Conservation (phyloP, 1,140 invertebrate species). For the Drosophila pruinosa region DNA sequence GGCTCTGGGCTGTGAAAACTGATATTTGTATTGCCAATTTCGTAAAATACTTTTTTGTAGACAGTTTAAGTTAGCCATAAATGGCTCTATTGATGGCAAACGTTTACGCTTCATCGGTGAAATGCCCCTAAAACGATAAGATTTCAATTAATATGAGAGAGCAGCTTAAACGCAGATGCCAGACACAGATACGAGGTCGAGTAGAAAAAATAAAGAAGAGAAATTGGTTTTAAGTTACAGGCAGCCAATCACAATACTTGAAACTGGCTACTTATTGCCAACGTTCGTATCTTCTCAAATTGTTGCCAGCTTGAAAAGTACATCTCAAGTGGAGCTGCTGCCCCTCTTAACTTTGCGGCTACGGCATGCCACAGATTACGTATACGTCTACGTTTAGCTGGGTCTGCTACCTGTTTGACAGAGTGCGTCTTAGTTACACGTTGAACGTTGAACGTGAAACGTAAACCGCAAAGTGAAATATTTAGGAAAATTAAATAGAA, state of each 20-base stretch:
- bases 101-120: conserved; percentile 20
- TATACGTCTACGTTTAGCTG: not conserved
- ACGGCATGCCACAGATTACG: conserved; percentile 5
- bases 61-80: conserved; percentile 23
- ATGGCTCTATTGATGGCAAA: conserved; percentile 28
- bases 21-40: conserved; percentile 31
- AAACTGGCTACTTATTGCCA: conserved; percentile 22
- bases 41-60: not conserved
- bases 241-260: conserved; percentile 11
- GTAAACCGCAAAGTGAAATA: conserved; percentile 31
- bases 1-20: conserved; percentile 7
- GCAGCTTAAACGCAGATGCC: conserved; percentile 26
- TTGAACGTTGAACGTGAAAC: too few species aligned
- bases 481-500: conserved; percentile 29
- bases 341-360: not conserved
- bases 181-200: conserved; percentile 3
- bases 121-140: conserved; percentile 44
- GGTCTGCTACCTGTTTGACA: not conserved
- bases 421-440: conserved; percentile 24
- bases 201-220: conserved; percentile 1
- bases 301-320: conserved; percentile 21
- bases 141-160: conserved; percentile 55
- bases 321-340: conserved; percentile 6
- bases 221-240: conserved; percentile 32
- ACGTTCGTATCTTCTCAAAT: conserved; percentile 1